Percentiles rank a stretch among this genome's conserved stretches.
Conservation (phyloP, 2,797 vertebrate genomes). For the Delichon dasypus region DNA sequence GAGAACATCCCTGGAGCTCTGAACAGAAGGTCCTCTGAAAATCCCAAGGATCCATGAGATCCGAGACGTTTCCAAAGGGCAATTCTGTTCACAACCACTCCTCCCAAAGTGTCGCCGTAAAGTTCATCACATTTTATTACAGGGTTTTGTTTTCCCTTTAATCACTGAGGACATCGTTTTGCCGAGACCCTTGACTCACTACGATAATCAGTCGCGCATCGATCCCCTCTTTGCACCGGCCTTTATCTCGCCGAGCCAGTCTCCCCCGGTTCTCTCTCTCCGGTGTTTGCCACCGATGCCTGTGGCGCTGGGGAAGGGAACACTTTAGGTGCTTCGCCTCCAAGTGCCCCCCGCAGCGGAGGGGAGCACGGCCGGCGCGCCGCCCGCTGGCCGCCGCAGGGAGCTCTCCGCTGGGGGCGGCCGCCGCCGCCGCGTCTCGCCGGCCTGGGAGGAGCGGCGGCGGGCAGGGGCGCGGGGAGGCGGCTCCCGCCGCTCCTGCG, state of each 20-base stretch:
- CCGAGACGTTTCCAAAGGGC: not conserved
- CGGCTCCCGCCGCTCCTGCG: not conserved
- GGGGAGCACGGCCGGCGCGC: not conserved
- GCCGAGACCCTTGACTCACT: not conserved
- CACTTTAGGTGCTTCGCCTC: not conserved
- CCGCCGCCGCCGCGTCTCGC: not conserved
- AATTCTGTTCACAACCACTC: not conserved
- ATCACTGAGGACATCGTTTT: not conserved
- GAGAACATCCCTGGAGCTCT: not conserved
- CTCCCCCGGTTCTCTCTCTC: not conserved
- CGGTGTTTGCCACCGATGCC: not conserved
- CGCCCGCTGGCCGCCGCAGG: not conserved
- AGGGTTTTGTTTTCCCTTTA: too few relatives aligned
- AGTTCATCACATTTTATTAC: not conserved
- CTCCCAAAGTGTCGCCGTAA: not conserved
- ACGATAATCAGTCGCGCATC: not conserved
- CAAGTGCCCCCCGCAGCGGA: not conserved
- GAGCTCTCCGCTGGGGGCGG: not conserved
- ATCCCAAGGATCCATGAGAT: not conserved
- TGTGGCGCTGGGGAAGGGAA: not conserved
- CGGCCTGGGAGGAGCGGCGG: not conserved
- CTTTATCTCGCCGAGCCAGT: not conserved
- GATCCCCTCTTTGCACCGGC: not conserved
- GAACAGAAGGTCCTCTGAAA: not conserved
- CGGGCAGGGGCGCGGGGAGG: not conserved